A percentile compares a stretch with the other conserved stretches of the same genome.
Evolutionary conservation across 2,113 vertebrate genomes (phyloP).

Genomic region (Echinops telfairi): DNA sequence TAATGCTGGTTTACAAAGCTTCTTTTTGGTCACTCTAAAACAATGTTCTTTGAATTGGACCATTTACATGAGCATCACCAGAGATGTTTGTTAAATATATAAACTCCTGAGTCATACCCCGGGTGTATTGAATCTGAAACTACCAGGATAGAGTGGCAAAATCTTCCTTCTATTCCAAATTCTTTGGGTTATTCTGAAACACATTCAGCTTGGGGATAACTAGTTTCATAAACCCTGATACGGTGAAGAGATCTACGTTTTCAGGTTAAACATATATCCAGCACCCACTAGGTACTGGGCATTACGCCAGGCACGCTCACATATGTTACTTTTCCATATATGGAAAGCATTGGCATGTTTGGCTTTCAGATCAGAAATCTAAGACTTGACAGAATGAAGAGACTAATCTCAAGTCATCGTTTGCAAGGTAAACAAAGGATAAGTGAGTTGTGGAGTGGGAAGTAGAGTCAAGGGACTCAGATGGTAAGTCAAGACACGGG

Average conservation of each 20-base stretch:
- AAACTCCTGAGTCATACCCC: slow-evolving; percentile 31
- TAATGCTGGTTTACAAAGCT: slow-evolving; percentile 27
- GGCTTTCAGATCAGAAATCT: slow-evolving; percentile 9
- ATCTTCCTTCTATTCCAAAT: slow-evolving; percentile 33
- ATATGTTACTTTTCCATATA: slow-evolving; percentile 17
- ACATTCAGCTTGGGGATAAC: neutral
- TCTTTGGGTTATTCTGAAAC: slow-evolving; percentile 9
- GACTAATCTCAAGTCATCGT: slow-evolving; percentile 20
- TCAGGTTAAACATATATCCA: slow-evolving; percentile 39
- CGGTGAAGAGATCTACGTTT: slow-evolving; percentile 1
- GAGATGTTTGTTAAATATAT: slow-evolving; percentile 48
- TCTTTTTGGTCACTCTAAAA: slow-evolving; percentile 43
- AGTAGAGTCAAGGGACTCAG: neutral
- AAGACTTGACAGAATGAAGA: slow-evolving; percentile 49
- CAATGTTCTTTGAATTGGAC: slow-evolving; percentile 48
- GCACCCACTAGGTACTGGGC: neutral
- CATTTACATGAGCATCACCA: slow-evolving; percentile 55
- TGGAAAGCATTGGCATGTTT: slow-evolving; percentile 28
- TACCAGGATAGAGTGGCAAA: neutral
- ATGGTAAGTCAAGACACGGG: slow-evolving; percentile 30
- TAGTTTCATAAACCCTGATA: neutral
- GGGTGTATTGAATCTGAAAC: slow-evolving; percentile 58
- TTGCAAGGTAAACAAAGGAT: slow-evolving; percentile 39
- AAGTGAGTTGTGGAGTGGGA: slow-evolving; percentile 14
- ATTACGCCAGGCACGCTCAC: neutral